Base-by-base conservation (phyloP, 2,113 vertebrate species). In the Edolisoma coerulescens region DNA sequence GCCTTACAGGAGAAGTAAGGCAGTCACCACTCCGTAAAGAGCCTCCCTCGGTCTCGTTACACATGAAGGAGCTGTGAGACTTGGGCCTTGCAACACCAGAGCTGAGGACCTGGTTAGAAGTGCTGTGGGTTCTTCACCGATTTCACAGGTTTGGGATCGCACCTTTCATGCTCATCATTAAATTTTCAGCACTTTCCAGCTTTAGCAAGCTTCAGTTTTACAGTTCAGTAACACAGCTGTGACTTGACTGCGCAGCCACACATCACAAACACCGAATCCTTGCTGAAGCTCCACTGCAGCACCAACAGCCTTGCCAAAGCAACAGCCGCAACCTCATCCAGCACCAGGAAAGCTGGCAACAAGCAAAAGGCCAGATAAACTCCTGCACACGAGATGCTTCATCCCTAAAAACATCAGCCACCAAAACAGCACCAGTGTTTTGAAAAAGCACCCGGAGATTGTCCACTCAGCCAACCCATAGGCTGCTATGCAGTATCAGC, bases 1-100 rank as follows among this genome's bases (percentile, higher is more conserved):
- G 85, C 85, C 79, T 92, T 68, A 75, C 32, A 95, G 85, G 63
- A 90, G 52, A 93, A 84, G 45, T 21, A 39, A 91, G 86, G 78
- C 89, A 93, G 85, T 30, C 61, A 65, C 70, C 50, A 26, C 59
- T 84, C 59, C 0, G 4, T 71, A 59, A 78, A 92, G 65, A 86
- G 68, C 35, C 39, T 88, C 68, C 35, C 28, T 84, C 45, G 59
- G 54, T 11, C 88, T 63, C 11, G 3, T 73, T 76, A 35, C 44
- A 60, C 37, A 11, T 3, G 1, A 47, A 47, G 42, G 50, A 77
- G n/a, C 63, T 54, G 39, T 32, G 71, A 90, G 84, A 42, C 52
- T 53, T 16, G n/a, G 94, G 61, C 54, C 60, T 91, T 56, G 33
- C 39, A 70, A 59, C 2, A 15, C 22, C 0, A 2, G 44, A 52